Conservation (phyloP, 2,113 vertebrate species). For the Sciurus niger region DNA sequence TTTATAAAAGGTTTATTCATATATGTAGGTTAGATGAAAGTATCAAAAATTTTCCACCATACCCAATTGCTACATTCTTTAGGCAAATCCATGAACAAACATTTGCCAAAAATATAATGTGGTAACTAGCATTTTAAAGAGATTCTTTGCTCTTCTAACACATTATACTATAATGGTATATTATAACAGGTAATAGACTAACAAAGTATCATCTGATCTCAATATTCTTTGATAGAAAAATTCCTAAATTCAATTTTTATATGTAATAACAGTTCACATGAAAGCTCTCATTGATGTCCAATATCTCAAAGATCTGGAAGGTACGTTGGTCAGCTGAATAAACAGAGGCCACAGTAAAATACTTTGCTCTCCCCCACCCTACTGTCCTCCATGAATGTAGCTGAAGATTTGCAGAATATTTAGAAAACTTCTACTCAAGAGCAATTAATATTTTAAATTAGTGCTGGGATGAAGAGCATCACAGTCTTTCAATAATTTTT, state of each 20-base stretch:
- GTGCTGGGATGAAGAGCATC: background rate
- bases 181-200: conserved; percentile 27
- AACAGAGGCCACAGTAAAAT: background rate
- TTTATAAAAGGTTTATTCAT: conserved; percentile 1
- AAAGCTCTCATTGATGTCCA: background rate
- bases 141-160: background rate
- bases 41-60: background rate
- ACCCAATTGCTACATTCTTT: background rate
- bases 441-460: background rate
- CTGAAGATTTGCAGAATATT: background rate
- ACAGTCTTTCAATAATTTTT: background rate
- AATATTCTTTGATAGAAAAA: background rate
- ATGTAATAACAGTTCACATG: background rate
- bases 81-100: background rate
- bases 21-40: background rate
- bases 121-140: background rate
- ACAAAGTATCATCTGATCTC: background rate
- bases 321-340: background rate
- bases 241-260: conserved; percentile 27
- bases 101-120: background rate
- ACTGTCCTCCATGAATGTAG: background rate
- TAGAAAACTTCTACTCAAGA: background rate
- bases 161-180: background rate
- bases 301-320: conserved; percentile 1
- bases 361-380: background rate